Base-by-base conservation (phyloP, 2,797 vertebrate genomes). In the Thalassophryne amazonica region DNA sequence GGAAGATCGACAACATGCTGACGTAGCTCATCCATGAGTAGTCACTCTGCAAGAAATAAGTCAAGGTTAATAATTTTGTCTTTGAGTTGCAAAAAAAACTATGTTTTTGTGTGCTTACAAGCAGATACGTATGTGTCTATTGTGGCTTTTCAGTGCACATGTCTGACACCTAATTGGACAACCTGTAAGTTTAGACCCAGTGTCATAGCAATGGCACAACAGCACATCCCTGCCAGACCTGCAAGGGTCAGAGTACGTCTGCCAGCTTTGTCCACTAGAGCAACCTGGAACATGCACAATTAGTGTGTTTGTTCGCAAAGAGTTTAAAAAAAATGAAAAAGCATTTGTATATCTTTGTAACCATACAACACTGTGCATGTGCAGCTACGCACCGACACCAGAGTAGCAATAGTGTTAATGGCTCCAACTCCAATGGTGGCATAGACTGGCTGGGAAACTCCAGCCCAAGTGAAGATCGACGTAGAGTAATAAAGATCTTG, bases 401-500 rank as follows among this genome's bases (percentile, higher is more conserved):
- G 66, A 7, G 97, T 98, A 88, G 95, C 95, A 75, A 98, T 11
- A 0, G 91, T 93, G 88, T 99, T 99, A 78, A 99, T 84, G 42
- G 55, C 93, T 11, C 97, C 97, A 7, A 99, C 93, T 40, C 96
- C 97, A 9, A 98, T 98, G 12, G 97, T 99, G 75, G 97, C 96
- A 2, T 96, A 98, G 65, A 95, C 85, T 1, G 97, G 96, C 58
- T 96, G 85, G 42, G 60, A 49, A 34, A 99, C 80, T 3, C 92
- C 92, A 11, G 95, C 93, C 33, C 60, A 83, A 9, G 73, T 2
- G 0, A 99, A 99, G 89, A 99, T 99, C 13, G 72, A 81, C 5
- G 97, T 99, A 2, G 97, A 98, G 69, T 98, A 99, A 88, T 98
- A 99, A 86, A 98, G 42, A 99, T 99, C 97, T 99, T 76, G 12